A percentile compares a stretch with the other conserved stretches of the same genome.
These are phyloP conservation scores for Cartodere bifasciata DNA, from an alignment of 2,888 invertebrate genomes.

Conservation along the genomic window DNA sequence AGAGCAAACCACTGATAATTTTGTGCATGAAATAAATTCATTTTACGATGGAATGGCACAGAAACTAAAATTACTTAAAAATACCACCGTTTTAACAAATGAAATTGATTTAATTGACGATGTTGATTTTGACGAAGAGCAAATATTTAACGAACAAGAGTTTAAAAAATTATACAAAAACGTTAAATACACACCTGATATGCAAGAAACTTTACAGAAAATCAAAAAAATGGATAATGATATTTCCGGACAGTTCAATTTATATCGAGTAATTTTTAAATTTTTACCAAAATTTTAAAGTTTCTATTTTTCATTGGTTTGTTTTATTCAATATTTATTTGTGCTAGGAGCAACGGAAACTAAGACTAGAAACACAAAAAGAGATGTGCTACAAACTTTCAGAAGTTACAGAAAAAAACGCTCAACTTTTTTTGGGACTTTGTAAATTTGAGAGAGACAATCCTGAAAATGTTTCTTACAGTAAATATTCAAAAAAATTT, in stretches of 20 bases:
- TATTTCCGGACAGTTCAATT: conserved; percentile 8
- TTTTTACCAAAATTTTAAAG: too few relatives aligned
- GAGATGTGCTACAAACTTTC: conserved; percentile 6
- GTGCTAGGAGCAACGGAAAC: conserved; percentile 3
- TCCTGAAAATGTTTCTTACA: too few relatives aligned
- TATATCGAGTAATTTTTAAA: too few relatives aligned
- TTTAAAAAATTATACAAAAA: conserved; percentile 9
- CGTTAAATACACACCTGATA: conserved; percentile 9
- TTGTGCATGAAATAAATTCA: conserved; percentile 18
- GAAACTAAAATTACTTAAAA: conserved; percentile 15
- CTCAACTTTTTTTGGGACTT: conserved; percentile 8
- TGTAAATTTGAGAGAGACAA: conserved; percentile 9
- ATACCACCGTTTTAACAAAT: conserved; percentile 5
- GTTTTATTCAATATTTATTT: neutral
- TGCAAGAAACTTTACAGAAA: conserved; percentile 7
- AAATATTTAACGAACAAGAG: conserved; percentile 2
- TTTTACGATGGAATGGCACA: conserved; percentile 20
- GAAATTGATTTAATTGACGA: neutral
- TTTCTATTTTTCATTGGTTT: neutral
- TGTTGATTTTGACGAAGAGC: conserved; percentile 6
- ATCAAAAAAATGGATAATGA: conserved; percentile 11
- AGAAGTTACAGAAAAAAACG: conserved; percentile 6
- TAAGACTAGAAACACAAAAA: conserved; percentile 7
- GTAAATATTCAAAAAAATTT: too few relatives aligned
- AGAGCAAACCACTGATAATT: neutral